Evolutionary conservation across 2,797 vertebrate genomes (phyloP).

Genomic region (Enteromius viviparus): DNA sequence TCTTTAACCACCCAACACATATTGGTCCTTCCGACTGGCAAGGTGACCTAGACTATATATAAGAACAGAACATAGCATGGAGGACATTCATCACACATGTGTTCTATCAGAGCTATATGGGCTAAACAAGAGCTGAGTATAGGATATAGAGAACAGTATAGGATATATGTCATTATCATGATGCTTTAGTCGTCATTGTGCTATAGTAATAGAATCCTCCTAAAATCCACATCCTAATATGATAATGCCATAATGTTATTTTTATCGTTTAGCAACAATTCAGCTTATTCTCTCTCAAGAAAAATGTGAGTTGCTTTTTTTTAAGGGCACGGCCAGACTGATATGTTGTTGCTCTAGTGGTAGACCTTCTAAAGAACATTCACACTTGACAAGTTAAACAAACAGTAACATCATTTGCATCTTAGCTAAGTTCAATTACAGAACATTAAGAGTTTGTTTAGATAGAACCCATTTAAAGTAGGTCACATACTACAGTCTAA

Average conservation of each 20-base stretch:
- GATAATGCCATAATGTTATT: neutral
- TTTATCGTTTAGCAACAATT: neutral
- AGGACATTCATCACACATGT: conserved; percentile 2
- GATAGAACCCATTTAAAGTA: conserved; percentile 22
- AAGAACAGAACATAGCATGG: neutral
- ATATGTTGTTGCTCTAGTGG: neutral
- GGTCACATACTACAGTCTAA: conserved; percentile 2
- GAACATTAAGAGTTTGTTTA: conserved; percentile 11
- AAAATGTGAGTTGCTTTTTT: neutral
- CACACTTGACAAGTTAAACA: conserved; percentile 7
- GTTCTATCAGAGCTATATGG: neutral
- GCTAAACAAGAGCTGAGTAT: neutral
- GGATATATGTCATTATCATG: neutral
- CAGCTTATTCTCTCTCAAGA: neutral
- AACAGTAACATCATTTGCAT: conserved; percentile 22
- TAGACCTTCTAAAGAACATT: conserved; percentile 2
- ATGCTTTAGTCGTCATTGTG: neutral
- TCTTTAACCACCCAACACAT: neutral
- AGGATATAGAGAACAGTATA: neutral
- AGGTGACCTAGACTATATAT: neutral
- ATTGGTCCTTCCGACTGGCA: neutral
- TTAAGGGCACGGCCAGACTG: conserved; percentile 23
- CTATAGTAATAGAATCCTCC: neutral
- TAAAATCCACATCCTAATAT: neutral
- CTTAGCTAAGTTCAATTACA: neutral